Conservation (phyloP, 2,888 invertebrate species). For the Autographa gamma region DNA sequence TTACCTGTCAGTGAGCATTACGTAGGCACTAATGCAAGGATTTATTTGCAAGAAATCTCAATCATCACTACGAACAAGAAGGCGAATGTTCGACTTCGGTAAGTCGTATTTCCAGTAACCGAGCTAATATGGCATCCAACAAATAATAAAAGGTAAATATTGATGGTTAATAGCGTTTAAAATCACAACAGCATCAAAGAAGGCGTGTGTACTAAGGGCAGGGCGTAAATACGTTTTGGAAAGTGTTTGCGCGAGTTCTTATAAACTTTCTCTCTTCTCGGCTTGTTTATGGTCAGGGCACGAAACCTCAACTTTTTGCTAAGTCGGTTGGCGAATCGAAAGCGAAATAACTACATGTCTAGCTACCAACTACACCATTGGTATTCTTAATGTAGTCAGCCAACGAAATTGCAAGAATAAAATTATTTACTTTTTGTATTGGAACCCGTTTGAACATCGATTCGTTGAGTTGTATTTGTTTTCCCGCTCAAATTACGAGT, state of each 20-base stretch:
- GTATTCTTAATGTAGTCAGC: slow-evolving; percentile 39
- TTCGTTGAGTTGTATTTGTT: slow-evolving; percentile 5
- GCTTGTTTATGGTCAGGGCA: slow-evolving; percentile 63
- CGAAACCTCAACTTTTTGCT: slow-evolving; percentile 63
- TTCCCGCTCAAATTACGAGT: slow-evolving; percentile 11
- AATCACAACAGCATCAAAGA: background rate
- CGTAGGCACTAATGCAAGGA: no score
- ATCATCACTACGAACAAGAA: no score
- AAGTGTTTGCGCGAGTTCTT: slow-evolving; percentile 52
- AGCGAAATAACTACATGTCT: slow-evolving; percentile 62
- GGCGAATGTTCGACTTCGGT: no score
- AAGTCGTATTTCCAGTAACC: no score
- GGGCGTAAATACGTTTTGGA: slow-evolving; percentile 50
- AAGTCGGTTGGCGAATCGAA: slow-evolving; percentile 57
- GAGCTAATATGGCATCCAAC: no score
- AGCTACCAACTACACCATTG: slow-evolving; percentile 36
- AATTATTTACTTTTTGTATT: slow-evolving; percentile 31
- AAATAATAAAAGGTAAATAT: background rate
- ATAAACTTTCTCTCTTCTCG: slow-evolving; percentile 64
- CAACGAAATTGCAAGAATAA: slow-evolving; percentile 43
- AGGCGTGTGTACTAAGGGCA: background rate
- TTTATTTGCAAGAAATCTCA: no score
- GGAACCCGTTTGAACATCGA: slow-evolving; percentile 27
- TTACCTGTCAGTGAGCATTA: no score
- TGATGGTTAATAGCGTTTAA: background rate